Conservation (phyloP, 2,113 vertebrate genomes). For the Todiramphus saurophagus region DNA sequence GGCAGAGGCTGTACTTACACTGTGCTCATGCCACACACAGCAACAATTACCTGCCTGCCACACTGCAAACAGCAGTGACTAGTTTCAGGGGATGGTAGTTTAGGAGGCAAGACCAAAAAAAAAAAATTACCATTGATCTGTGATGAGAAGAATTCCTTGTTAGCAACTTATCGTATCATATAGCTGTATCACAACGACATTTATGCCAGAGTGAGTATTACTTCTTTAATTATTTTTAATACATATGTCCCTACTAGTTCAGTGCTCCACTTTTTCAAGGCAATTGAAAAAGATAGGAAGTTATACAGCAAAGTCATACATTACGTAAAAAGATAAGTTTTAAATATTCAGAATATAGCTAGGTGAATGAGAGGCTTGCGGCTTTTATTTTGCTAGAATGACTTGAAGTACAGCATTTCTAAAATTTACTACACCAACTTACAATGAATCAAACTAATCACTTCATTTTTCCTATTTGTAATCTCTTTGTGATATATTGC, state of each 20-base stretch:
- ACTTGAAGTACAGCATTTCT: neutral
- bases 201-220: neutral
- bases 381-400: conserved; percentile 1
- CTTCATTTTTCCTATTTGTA: conserved; percentile 22
- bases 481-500: neutral
- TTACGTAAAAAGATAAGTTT: neutral
- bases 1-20: neutral
- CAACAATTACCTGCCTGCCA: neutral
- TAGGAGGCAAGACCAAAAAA: neutral
- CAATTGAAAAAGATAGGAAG: neutral
- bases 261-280: neutral
- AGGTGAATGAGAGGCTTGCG: neutral
- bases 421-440: neutral
- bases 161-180: neutral
- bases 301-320: neutral
- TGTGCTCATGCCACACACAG: rapidly evolving
- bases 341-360: neutral
- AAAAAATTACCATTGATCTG: neutral
- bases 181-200: neutral
- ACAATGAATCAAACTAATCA: neutral
- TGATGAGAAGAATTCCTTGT: neutral
- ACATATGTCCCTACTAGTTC: neutral
- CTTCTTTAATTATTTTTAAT: neutral
- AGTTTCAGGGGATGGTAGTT: neutral
- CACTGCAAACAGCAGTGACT: neutral